Conservation (phyloP, 2,888 invertebrate species). For the Diaperis boleti region DNA sequence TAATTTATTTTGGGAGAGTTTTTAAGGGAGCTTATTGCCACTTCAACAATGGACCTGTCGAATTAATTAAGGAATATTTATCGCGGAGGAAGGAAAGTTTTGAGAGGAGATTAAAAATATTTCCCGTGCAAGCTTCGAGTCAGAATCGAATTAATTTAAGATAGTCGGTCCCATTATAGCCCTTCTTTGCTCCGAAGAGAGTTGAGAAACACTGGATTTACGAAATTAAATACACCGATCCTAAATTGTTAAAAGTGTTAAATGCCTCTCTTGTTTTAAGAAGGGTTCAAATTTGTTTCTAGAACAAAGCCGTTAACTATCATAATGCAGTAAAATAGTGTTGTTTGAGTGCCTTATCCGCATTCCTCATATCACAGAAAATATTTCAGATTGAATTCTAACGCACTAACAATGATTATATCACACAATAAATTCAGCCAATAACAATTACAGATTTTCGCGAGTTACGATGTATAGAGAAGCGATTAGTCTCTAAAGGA, state of each 20-base stretch:
- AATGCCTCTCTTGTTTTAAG: no score
- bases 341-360: no score
- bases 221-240: conserved; percentile 12
- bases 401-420: no score
- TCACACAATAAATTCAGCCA: no score
- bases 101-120: not conserved
- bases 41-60: conserved; percentile 5
- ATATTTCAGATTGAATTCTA: no score
- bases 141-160: conserved; percentile 11
- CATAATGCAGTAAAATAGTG: no score
- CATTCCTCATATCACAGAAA: no score
- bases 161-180: not conserved
- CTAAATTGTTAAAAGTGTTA: conserved; percentile 7
- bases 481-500: no score
- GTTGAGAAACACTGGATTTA: conserved; percentile 11
- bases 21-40: conserved; percentile 20
- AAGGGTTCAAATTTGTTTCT: no score
- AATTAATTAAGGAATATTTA: conserved; percentile 4
- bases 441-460: no score
- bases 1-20: conserved; percentile 25
- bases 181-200: conserved; percentile 3
- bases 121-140: not conserved
- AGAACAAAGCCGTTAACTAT: no score
- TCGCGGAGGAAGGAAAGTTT: not conserved
- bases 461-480: no score